Conservation (phyloP, 2,797 vertebrate species). For the Thunnus albacares region DNA sequence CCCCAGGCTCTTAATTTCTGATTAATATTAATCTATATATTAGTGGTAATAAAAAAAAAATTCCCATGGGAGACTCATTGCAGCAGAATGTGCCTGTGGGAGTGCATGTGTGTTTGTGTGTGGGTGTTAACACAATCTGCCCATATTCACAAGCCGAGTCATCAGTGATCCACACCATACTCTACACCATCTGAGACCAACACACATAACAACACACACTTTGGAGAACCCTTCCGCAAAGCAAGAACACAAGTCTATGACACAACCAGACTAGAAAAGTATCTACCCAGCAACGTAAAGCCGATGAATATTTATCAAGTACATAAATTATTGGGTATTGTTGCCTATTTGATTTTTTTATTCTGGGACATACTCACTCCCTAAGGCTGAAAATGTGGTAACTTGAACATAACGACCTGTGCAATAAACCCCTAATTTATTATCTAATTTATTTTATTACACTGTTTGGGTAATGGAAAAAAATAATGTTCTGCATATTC, state of each 20-base stretch:
- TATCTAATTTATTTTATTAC: constrained; percentile 28
- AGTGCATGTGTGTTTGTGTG: constrained; percentile 45
- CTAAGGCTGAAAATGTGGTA: constrained; percentile 14
- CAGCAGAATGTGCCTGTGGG: constrained; percentile 54
- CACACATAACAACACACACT: constrained; percentile 20
- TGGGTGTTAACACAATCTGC: constrained; percentile 73
- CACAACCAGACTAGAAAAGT: background rate
- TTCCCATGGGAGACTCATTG: constrained; percentile 17
- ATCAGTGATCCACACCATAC: constrained; percentile 64
- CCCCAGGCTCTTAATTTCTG: constrained; percentile 8
- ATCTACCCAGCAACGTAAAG: background rate
- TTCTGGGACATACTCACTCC: background rate
- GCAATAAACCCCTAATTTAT: constrained; percentile 30
- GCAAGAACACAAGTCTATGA: background rate
- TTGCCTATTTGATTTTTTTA: constrained; percentile 16
- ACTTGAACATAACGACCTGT: constrained; percentile 20
- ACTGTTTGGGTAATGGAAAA: constrained; percentile 4
- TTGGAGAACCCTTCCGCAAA: background rate
- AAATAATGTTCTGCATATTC: constrained; percentile 26
- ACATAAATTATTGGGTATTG: background rate
- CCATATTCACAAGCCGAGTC: constrained; percentile 51
- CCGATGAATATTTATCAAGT: background rate
- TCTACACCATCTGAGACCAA: constrained; percentile 62
- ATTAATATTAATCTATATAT: constrained; percentile 4
- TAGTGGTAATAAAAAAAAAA: background rate